Evolutionary conservation across 2,113 vertebrate species (phyloP), one percentile per base, ranked within the genome.

Genomic region (Physeter macrocephalus): DNA sequence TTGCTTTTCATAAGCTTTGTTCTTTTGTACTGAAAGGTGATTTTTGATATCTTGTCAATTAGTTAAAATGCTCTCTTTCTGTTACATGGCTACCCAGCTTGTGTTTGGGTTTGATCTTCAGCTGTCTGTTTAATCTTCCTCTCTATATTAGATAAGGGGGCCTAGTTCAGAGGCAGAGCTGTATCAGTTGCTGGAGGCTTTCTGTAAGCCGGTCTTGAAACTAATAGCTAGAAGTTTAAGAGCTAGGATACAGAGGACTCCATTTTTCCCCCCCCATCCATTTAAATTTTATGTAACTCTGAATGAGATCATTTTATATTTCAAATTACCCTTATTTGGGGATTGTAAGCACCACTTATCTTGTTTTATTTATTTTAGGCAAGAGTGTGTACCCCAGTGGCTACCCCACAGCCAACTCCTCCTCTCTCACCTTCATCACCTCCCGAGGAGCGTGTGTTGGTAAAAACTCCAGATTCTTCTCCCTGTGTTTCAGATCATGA

Each of bases 351-450:
- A 61, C 13, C 12, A 14, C 49, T 91, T 86, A 52, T 43, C n/a
- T 96, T 90, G 46, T 96, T 93, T 86, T 59, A 41, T 90, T 75
- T 74, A 83, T 72, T 61, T 96, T 97, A 97, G 98, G 99, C 98
- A 97, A 98, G 43, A 84, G 95, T 96, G 6, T 97, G 97, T 87
- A 98, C 99, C 84, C 99, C 98, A 17, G 66, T 99, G 93, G 98
- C 98, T 85, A 99, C 99, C 52, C 99, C 99, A 12, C 98, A 98
- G 98, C 98, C 98, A 92, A 99, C 98, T 61, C 98, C 99, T 86
- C 98, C 98, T 92, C 91, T n/a, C 25, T 98, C 98, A 36, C 98
- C 99, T 94, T 97, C 98, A 20, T 96, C 98, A 77, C 95, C 89
- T 95, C 91, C 96, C 80, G 91, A 97, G 94, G 98, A 98, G n/a